Evolutionary conservation across 2,797 vertebrate species (phyloP), one percentile per base, ranked within the genome.

Genomic region (Tangara arthus): DNA sequence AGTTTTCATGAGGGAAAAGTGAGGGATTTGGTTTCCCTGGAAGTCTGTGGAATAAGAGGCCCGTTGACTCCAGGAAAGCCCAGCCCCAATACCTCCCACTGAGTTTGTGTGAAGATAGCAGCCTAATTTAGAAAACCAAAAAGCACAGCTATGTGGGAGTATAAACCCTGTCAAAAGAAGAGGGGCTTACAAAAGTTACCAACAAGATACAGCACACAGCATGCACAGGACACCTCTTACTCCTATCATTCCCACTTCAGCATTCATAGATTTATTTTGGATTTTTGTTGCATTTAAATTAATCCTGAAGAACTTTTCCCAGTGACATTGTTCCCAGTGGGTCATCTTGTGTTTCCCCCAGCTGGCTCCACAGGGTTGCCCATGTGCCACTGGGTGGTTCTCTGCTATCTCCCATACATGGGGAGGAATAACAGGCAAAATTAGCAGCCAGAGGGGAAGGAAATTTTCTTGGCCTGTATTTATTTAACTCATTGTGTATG

Each of bases 401-500:
- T 82, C 17, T 32, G 8, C 30, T 49, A 5, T 53, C 19, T 52
- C 63, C 41, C 12, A 14, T 11, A 14, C n/a, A 2, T 0, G 0
- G 28, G 49, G 56, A 82, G 19, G 15, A 78, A 21, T 0, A 0
- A 64, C 47, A 47, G 52, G 76, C 55, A 89, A 64, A 89, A 83
- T 52, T 34, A 82, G 28, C 20, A 50, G 10, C 20, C 32, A 41
- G 14, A 7, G 46, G 4, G 41, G 69, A 85, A 47, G 19, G 42
- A 68, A 77, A 47, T 71, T 70, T 66, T 82, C 32, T 61, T 70
- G 7, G 37, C 28, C 19, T 73, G 15, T 61, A 15, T 79, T 80
- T 88, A 63, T 77, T 81, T 71, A 75, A 65, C 17, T 41, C 34
- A 12, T 23, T 0, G 0, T 50, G 30, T 35, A 11, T 59, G 30